Evolutionary conservation across 1,140 invertebrate genomes (phyloP).

Genomic region (Trichonephila clavipes): DNA sequence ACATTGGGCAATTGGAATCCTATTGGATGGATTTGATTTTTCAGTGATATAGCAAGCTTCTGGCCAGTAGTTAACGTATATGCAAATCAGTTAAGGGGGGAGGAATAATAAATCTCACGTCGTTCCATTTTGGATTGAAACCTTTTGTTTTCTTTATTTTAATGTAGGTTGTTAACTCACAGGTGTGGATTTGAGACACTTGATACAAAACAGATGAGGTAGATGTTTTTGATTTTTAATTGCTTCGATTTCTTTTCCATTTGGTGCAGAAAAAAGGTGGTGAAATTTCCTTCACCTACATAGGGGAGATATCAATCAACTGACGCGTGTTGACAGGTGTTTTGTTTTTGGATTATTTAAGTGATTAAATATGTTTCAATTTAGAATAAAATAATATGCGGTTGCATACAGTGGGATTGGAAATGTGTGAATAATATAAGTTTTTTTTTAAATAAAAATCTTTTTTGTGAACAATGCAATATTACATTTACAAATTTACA

Average conservation of each 20-base stretch:
- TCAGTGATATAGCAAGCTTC: slow-evolving; percentile 3
- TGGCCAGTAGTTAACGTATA: slow-evolving; percentile 42
- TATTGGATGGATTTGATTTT: slow-evolving; percentile 49
- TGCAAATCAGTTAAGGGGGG: slow-evolving; percentile 3
- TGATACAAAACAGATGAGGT: slow-evolving; percentile 23
- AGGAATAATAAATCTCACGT: background rate
- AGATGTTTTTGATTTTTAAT: slow-evolving; percentile 18
- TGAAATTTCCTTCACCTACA: slow-evolving; percentile 32
- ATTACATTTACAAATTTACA: too few species aligned
- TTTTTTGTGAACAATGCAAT: too few species aligned
- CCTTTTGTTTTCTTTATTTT: slow-evolving; percentile 33
- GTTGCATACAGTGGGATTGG: background rate
- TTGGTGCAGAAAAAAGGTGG: slow-evolving; percentile 10
- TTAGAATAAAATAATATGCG: background rate
- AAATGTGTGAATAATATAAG: too few species aligned
- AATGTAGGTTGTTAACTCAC: slow-evolving; percentile 42
- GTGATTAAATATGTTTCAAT: background rate
- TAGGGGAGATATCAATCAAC: background rate
- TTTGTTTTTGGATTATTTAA: background rate
- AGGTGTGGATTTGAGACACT: slow-evolving; percentile 13
- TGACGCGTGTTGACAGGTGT: background rate
- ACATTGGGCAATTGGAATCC: background rate
- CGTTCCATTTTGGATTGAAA: slow-evolving; percentile 30
- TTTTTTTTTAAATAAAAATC: too few species aligned
- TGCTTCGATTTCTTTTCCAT: background rate